These are phyloP conservation scores for Muntiacus muntjak DNA, from an alignment of 2,113 vertebrate genomes.

Conservation along the genomic window DNA sequence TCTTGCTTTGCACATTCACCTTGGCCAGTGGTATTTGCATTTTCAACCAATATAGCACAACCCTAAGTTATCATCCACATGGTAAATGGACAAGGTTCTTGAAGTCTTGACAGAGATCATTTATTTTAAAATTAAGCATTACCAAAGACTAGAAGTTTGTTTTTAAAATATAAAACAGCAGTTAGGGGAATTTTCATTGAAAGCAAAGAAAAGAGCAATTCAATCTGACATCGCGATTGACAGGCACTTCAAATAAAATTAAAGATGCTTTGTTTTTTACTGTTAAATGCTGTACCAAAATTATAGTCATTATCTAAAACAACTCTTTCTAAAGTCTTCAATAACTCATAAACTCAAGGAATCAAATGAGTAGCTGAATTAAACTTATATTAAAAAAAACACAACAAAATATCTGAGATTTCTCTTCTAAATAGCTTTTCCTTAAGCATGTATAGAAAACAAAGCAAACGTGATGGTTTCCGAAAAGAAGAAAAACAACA, in stretches of 20 bases:
- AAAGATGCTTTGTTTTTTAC: slow-evolving; percentile 21
- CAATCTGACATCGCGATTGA: slow-evolving; percentile 13
- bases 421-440: not conserved
- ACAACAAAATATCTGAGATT: not conserved
- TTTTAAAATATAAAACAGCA: not conserved
- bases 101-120: not conserved
- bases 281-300: not conserved
- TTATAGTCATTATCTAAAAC: slow-evolving; percentile 45
- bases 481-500: not conserved
- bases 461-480: not conserved
- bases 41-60: not conserved
- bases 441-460: not conserved
- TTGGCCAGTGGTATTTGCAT: not conserved
- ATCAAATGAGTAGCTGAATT: not conserved
- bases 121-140: not conserved
- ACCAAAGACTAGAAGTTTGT: not conserved
- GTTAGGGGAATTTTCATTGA: slow-evolving; percentile 26
- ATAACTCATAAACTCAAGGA: not conserved
- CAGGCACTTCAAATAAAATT: not conserved
- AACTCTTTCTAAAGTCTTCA: slow-evolving; percentile 8
- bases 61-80: not conserved
- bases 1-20: not conserved
- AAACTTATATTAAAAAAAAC: not conserved
- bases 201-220: slow-evolving; percentile 39
- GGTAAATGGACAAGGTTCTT: not conserved